phyloP scores from a whole-genome alignment of 2,888 invertebrate species.

The Sceliomorpha sp. region DNA sequence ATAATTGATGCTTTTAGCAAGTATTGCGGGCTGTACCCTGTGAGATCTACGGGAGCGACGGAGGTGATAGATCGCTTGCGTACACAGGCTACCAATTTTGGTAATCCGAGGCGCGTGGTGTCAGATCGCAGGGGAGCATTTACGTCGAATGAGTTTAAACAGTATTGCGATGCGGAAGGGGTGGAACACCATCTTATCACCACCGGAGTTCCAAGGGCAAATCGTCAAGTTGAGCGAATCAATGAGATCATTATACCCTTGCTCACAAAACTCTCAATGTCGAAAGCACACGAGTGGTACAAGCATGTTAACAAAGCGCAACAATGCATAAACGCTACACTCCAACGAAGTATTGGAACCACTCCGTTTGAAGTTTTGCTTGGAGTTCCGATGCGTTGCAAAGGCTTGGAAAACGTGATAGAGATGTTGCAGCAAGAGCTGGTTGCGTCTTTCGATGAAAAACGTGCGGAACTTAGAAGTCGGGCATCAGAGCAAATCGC shows the following conservation, averaged over 20 bases:
- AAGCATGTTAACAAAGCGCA: constrained; percentile 39
- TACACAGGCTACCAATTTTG: constrained; percentile 44
- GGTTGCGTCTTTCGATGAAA: not conserved
- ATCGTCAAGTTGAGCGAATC: constrained; percentile 72
- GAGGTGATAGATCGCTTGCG: constrained; percentile 52
- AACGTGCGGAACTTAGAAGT: not conserved
- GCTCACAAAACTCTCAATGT: constrained; percentile 69
- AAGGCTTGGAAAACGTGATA: not conserved
- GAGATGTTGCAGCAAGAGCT: not conserved
- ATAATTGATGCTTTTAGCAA: constrained; percentile 69
- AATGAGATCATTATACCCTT: constrained; percentile 70
- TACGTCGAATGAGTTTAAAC: constrained; percentile 33
- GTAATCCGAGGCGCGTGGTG: constrained; percentile 43
- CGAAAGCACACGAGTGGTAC: constrained; percentile 44
- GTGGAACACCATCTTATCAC: constrained; percentile 57
- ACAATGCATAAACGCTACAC: constrained; percentile 1
- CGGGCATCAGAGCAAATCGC: not conserved
- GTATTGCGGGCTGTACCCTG: constrained; percentile 67
- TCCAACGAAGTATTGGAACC: constrained; percentile 13
- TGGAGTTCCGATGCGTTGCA: not conserved
- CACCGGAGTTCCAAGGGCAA: constrained; percentile 69
- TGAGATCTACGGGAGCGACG: constrained; percentile 61
- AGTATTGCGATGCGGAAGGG: constrained; percentile 29
- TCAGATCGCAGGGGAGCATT: constrained; percentile 40
- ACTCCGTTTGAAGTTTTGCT: constrained; percentile 22